These are phyloP conservation scores for Myripristis murdjan DNA, from an alignment of 2,797 vertebrate species.

Conservation along the genomic window DNA sequence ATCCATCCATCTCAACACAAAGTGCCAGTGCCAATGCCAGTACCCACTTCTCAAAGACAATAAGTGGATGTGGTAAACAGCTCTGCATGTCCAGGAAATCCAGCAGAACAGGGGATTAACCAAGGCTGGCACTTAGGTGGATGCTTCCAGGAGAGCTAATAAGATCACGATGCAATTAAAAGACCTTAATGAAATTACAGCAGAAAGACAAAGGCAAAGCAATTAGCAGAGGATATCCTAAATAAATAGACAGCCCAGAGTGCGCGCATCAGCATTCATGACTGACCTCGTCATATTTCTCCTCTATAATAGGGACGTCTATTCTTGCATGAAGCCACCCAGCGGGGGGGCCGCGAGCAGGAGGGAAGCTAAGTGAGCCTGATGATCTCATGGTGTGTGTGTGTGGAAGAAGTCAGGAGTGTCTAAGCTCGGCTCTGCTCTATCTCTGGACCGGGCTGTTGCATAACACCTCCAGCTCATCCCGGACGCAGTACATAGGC, in stretches of 20 bases:
- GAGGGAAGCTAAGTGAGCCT: conserved; percentile 18
- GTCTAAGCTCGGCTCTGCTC: conserved; percentile 65
- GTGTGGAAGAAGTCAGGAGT: conserved; percentile 54
- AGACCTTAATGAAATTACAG: conserved; percentile 28
- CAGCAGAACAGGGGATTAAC: conserved; percentile 7
- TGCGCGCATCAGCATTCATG: background rate
- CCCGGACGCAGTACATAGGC: conserved; percentile 38
- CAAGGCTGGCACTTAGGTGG: background rate
- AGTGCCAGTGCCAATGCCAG: background rate
- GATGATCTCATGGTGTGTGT: conserved; percentile 61
- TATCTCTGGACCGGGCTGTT: conserved; percentile 69
- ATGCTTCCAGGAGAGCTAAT: conserved; percentile 28
- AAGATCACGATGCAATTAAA: conserved; percentile 40
- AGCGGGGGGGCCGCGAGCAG: background rate
- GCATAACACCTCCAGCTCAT: conserved; percentile 66
- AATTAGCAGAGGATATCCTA: conserved; percentile 19
- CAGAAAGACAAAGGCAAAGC: conserved; percentile 5
- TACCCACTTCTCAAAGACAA: background rate
- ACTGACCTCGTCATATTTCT: conserved; percentile 1
- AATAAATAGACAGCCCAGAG: background rate
- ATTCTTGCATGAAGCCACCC: conserved; percentile 27
- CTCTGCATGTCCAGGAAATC: conserved; percentile 22
- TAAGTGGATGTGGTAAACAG: conserved; percentile 8
- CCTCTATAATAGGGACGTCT: conserved; percentile 16
- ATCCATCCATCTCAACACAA: background rate